A percentile compares a stretch with the other conserved stretches of the same genome.
These are phyloP conservation scores for Eciton burchellii DNA, from an alignment of 1,140 invertebrate species.

Conservation along the genomic window DNA sequence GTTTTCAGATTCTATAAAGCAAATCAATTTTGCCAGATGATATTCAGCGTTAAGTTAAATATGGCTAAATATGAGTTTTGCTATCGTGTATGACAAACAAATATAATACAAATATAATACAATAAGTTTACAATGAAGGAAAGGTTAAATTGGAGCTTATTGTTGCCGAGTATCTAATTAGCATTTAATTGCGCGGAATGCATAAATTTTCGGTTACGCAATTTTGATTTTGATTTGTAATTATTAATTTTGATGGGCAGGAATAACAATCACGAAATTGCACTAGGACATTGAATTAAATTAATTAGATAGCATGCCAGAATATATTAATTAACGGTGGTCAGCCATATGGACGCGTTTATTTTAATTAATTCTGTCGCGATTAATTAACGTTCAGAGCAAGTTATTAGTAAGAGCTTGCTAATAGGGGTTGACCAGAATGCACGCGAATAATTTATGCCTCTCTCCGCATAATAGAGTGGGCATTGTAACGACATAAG, in stretches of 20 bases:
- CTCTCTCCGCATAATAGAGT: constrained; percentile 13
- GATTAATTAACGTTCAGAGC: constrained; percentile 43
- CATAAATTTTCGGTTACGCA: not conserved
- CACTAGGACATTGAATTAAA: constrained; percentile 3
- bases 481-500: constrained; percentile 29
- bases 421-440: constrained; percentile 48
- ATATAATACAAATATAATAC: too few species aligned
- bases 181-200: not conserved
- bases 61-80: too few species aligned
- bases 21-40: not conserved
- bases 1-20: not conserved
- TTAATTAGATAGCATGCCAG: constrained; percentile 25
- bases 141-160: not conserved
- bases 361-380: constrained; percentile 47
- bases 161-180: constrained; percentile 1
- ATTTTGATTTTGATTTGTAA: not conserved
- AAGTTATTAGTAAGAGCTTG: constrained; percentile 57
- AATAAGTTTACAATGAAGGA: not conserved
- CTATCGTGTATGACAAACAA: not conserved
- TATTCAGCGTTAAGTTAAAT: not conserved
- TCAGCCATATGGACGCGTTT: not conserved
- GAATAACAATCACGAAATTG: not conserved
- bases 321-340: constrained; percentile 37
- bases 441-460: constrained; percentile 38
- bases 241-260: not conserved